Evolutionary conservation across 2,797 vertebrate species (phyloP), one percentile per base, ranked within the genome.

Genomic region (Babyrousa celebensis): DNA sequence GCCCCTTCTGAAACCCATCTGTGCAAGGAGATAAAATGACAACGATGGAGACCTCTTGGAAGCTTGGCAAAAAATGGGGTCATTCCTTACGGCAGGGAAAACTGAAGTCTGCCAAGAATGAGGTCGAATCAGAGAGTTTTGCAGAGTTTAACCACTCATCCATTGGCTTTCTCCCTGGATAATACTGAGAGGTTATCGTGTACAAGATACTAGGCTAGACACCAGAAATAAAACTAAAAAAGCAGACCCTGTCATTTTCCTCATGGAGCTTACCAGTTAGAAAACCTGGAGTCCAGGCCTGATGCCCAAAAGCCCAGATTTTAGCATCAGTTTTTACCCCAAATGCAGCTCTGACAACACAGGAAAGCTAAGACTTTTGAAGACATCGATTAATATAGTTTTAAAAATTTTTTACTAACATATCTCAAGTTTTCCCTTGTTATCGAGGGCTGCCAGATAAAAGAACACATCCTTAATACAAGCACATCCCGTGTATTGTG

Each of bases 351-450:
- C 29, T 36, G 18, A 3, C 17, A 68, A 36, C 20, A 32, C 43
- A 83, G 18, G 54, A 62, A 80, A 90, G n/a, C 40, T 52, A 52
- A 94, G 68, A 74, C 36, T 85, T 56, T 89, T 48, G 23, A 75
- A 63, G 15, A 2, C 29, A 68, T 52, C 36, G 52, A 32, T 82
- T 60, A 74, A 77, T 62, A 29, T 29, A 36, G 60, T 93, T 96
- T 72, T 74, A 18, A 68, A 95, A 89, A 43, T 17, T 86, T 90
- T 70, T 68, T 43, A 58, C 0, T 16, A 65, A 68, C 12, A 62
- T 2, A 48, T 43, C 1, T 70, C 16, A 95, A 90, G 18, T 67
- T 94, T 96, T 40, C 87, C 77, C 80, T 23, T 90, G 40, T 84
- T 84, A 67, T n/a, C 16, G 20, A 29, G 29, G 63, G 32, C 63